phyloP scores from a whole-genome alignment of 2,113 vertebrate genomes.

The Oreotrochilus melanogaster region DNA sequence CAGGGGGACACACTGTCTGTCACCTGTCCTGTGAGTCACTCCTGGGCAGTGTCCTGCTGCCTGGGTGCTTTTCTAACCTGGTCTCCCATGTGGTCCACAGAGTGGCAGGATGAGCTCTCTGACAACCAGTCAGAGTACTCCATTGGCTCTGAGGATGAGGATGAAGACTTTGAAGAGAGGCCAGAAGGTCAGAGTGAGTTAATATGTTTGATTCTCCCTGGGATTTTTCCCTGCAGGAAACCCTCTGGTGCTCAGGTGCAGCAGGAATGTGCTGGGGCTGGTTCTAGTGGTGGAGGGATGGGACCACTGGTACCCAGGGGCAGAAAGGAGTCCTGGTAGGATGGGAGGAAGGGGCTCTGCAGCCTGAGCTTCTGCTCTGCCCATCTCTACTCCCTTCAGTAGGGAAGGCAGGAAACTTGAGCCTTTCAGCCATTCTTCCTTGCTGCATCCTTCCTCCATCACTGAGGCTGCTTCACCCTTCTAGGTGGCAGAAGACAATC shows the following conservation, averaged over 20 bases:
- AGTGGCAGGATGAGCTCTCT: slow-evolving; percentile 97
- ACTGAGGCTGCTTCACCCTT: not conserved
- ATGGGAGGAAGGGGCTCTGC: not conserved
- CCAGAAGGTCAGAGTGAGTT: slow-evolving; percentile 90
- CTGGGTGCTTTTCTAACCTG: not conserved
- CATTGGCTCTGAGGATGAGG: slow-evolving; percentile 97
- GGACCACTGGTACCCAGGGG: not conserved
- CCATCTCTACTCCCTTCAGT: rapidly evolving
- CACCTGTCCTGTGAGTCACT: not conserved
- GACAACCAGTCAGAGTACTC: slow-evolving; percentile 99
- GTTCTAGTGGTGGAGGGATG: rapidly evolving
- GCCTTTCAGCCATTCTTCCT: not conserved
- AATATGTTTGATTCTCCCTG: not conserved
- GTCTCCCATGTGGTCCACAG: slow-evolving; percentile 70
- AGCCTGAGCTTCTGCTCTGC: not conserved
- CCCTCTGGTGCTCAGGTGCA: not conserved
- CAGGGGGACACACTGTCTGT: rapidly evolving
- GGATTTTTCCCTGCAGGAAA: not conserved
- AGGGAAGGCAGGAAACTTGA: not conserved
- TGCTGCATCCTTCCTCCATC: not conserved
- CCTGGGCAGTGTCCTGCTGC: not conserved
- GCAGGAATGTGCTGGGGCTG: not conserved
- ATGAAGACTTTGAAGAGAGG: slow-evolving; percentile 98
- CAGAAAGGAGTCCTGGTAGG: not conserved
- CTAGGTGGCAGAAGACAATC: slow-evolving; percentile 93